A percentile compares a stretch with the other conserved stretches of the same genome.
Evolutionary conservation across 2,797 vertebrate genomes (phyloP).

Genomic region (Rhinogobio ventralis): DNA sequence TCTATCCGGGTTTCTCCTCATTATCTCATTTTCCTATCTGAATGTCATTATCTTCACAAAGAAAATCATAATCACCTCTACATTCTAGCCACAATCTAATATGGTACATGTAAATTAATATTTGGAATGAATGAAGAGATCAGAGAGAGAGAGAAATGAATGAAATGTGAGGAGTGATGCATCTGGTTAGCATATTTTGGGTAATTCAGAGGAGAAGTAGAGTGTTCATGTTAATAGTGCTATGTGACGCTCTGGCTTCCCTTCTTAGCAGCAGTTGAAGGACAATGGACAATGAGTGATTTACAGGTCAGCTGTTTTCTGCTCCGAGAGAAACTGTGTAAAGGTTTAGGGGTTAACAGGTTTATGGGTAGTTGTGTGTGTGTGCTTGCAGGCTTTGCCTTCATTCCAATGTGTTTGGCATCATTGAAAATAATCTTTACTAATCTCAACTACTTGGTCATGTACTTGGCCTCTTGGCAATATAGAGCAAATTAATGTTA

Average conservation of each 20-base stretch:
- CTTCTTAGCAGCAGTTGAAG: conserved; percentile 34
- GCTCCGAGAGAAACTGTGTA: conserved; percentile 21
- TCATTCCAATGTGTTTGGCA: neutral
- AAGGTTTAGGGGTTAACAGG: conserved; percentile 24
- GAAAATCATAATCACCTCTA: neutral
- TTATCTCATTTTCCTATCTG: neutral
- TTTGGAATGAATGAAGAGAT: neutral
- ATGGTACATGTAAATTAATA: neutral
- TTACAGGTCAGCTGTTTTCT: conserved; percentile 56
- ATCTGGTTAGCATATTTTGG: conserved; percentile 13
- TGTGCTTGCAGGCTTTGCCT: neutral
- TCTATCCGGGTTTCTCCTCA: neutral
- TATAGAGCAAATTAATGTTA: neutral
- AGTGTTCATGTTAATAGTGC: conserved; percentile 14
- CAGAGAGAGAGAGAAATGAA: conserved; percentile 11
- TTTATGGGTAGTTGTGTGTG: conserved; percentile 33
- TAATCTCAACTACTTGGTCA: conserved; percentile 12
- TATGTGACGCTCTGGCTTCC: conserved; percentile 23
- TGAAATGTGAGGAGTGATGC: conserved; percentile 21
- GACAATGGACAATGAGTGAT: conserved; percentile 55
- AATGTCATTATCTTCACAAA: neutral
- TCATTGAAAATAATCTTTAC: conserved; percentile 20
- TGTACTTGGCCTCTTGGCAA: neutral
- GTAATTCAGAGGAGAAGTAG: conserved; percentile 12
- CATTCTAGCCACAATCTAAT: neutral